phyloP scores from a whole-genome alignment of 2,888 invertebrate species.

The Tachina lurida region DNA sequence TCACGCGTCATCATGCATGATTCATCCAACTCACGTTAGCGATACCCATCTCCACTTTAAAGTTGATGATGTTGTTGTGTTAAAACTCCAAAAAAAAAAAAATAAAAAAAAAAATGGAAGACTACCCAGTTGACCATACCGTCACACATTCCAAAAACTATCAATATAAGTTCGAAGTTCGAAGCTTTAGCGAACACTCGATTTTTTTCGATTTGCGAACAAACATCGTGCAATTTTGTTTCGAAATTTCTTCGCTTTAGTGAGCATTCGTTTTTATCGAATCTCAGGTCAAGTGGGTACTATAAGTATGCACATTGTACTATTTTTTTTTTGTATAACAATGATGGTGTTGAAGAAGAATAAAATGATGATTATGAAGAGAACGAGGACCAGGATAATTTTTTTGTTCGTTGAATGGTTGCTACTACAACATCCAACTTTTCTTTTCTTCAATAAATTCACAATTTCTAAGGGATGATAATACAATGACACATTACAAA shows the following conservation, averaged over 20 bases:
- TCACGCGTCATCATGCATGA: too few species aligned
- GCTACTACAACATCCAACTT: slow-evolving; percentile 33
- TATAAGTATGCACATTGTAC: slow-evolving; percentile 1
- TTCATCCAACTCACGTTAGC: too few species aligned
- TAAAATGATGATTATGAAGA: slow-evolving; percentile 37
- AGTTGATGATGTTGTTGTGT: slow-evolving; percentile 63
- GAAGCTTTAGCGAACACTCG: too few species aligned
- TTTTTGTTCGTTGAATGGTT: slow-evolving; percentile 10
- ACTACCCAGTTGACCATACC: too few species aligned
- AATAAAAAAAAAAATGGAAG: slow-evolving; percentile 19
- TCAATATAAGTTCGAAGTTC: too few species aligned
- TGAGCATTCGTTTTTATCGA: too few species aligned
- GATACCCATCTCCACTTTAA: not conserved
- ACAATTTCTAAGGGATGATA: slow-evolving; percentile 66
- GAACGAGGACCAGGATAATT: slow-evolving; percentile 22
- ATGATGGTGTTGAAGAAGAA: slow-evolving; percentile 36
- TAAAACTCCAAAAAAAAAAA: slow-evolving; percentile 41
- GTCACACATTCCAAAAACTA: too few species aligned
- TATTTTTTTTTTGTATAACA: slow-evolving; percentile 13
- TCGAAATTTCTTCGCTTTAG: too few species aligned
- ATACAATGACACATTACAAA: slow-evolving; percentile 52
- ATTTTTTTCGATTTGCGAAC: too few species aligned
- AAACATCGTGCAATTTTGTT: too few species aligned
- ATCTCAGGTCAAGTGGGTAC: too few species aligned
- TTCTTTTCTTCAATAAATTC: slow-evolving; percentile 47